These are phyloP conservation scores for Pomacea maculata DNA, from an alignment of 1,140 invertebrate genomes.

Conservation along the genomic window DNA sequence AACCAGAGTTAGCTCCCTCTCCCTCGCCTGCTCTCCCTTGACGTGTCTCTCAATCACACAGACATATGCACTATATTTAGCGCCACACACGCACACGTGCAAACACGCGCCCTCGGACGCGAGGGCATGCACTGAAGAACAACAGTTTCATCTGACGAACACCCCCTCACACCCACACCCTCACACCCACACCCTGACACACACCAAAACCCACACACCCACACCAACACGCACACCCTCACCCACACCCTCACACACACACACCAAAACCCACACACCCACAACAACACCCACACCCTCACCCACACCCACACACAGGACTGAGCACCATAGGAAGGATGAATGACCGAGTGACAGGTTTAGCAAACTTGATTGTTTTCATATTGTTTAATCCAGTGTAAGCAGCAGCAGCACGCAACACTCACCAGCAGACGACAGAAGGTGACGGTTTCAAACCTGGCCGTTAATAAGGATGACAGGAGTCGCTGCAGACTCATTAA, in stretches of 20 bases:
- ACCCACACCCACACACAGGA: not conserved
- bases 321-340: not conserved
- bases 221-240: not conserved
- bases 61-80: not conserved
- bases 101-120: not conserved
- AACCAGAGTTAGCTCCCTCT: no score
- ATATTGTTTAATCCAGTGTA: no score
- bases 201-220: not conserved
- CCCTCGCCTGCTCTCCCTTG: no score
- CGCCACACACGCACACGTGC: conserved; percentile 3
- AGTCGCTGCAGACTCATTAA: no score
- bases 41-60: not conserved
- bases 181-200: not conserved
- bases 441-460: no score
- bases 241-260: conserved; percentile 10
- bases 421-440: no score
- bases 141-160: not conserved
- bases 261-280: not conserved
- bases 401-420: no score
- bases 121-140: not conserved
- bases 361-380: no score
- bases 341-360: no score
- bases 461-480: no score
- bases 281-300: not conserved
- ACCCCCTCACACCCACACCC: conserved; percentile 10